Evolutionary conservation across 2,113 vertebrate species (phyloP), one percentile per base, ranked within the genome.

Genomic region (Oreotrochilus melanogaster): DNA sequence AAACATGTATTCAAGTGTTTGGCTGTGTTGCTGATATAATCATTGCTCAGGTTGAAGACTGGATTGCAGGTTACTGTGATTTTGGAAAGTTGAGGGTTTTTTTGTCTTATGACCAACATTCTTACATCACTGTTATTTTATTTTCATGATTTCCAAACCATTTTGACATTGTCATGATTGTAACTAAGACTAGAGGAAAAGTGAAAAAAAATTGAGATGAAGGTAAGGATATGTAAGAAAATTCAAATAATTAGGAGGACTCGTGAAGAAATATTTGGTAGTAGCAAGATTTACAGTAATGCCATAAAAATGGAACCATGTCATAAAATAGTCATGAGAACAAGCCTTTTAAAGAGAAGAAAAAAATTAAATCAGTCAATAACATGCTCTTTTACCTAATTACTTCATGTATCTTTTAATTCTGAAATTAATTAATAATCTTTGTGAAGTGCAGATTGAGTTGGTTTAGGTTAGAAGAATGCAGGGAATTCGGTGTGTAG

Each of bases 111-210:
- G 50, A 67, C 48, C 30, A 57, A 30, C 12, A n/a, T 27, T 78
- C 66, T 33, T 85, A 37, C 48, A 73, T 53, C 17, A 13, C 10
- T 58, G 18, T 70, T 51, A 24, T 58, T 82, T 91, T 80, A 30
- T 73, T 75, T 92, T 91, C 51, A 35, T 39, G 60, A 43, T 92
- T 89, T 93, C 45, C 64, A 91, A 96, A 87, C 33, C 47, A 66
- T 66, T 92, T 96, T 89, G 65, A 71, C 65, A 83, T 73, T 66
- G 11, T 87, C 82, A 28, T 70, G 95, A 51, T 91, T 76, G 37
- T 83, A 80, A 88, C 94, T 89, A 99, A 98, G 98, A 98, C 21
- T 98, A 67, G 98, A 99, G 97, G 93, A 98, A 98, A 97, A 89
- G 98, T 98, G 97, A 98, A 98, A 94, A 97, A 98, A 61, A 72